Evolutionary conservation across 2,113 vertebrate species (phyloP).

Genomic region (Sceloporus undulatus): DNA sequence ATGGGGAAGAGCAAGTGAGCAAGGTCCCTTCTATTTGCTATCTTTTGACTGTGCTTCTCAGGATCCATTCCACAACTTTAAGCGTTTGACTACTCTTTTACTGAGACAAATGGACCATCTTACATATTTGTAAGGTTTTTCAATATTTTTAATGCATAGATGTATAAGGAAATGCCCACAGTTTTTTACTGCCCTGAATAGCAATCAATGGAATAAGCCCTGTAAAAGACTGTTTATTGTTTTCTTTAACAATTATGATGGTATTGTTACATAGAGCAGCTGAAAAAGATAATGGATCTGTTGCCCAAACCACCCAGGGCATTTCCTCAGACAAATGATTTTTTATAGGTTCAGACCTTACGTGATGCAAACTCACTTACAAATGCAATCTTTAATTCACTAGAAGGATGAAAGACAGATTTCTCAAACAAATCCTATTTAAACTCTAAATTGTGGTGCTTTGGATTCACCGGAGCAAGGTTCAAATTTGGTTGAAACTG

Average conservation of each 20-base stretch:
- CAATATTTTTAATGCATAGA: not conserved
- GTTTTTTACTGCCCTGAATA: not conserved
- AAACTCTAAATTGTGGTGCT: not conserved
- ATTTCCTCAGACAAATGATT: not conserved
- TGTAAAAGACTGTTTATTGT: not conserved
- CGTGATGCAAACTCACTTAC: not conserved
- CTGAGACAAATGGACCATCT: not conserved
- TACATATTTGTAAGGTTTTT: not conserved
- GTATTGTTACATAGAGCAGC: not conserved
- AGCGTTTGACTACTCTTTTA: fast-evolving
- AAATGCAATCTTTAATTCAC: fast-evolving
- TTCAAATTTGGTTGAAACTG: not conserved
- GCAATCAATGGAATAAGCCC: not conserved
- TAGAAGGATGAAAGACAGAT: not conserved
- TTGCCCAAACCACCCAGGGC: not conserved
- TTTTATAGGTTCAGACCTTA: not conserved
- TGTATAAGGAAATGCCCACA: not conserved
- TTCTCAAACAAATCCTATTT: not conserved
- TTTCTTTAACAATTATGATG: not conserved
- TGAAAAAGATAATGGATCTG: not conserved
- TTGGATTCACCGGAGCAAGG: not conserved
- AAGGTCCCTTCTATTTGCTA: not conserved
- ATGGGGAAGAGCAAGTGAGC: not conserved
- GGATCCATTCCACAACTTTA: not conserved
- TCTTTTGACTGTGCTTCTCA: not conserved